A percentile compares a stretch with the other conserved stretches of the same genome.
Conservation (phyloP, 2,797 vertebrate genomes). For the Spondyliosoma cantharus region DNA sequence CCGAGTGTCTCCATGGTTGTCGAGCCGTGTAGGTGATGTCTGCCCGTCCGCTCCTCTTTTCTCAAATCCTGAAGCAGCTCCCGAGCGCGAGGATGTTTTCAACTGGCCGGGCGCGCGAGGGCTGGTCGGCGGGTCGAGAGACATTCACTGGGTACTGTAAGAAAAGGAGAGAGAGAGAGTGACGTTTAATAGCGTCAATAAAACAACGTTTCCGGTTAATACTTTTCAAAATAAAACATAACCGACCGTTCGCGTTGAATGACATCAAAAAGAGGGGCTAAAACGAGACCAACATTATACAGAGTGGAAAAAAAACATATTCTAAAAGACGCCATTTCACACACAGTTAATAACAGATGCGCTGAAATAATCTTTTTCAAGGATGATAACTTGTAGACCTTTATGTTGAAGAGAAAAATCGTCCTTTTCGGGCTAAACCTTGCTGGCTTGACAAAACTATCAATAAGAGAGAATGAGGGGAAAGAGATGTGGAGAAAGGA, state of each 20-base stretch:
- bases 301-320: accelerated
- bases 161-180: conserved; percentile 48
- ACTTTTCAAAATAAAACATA: conserved; percentile 55
- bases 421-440: accelerated
- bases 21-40: conserved; percentile 36
- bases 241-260: background rate
- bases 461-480: background rate
- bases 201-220: background rate
- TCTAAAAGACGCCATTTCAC: accelerated
- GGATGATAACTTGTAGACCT: background rate
- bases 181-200: conserved; percentile 14
- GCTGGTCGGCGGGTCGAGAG: conserved; percentile 50
- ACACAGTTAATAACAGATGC: accelerated
- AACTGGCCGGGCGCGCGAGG: conserved; percentile 27
- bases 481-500: background rate
- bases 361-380: accelerated
- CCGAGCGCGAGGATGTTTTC: conserved; percentile 47
- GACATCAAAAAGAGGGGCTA: accelerated
- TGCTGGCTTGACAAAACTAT: conserved; percentile 23
- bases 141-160: background rate
- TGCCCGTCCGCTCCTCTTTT: conserved; percentile 58
- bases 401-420: conserved; percentile 29
- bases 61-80: conserved; percentile 57
- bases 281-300: background rate
- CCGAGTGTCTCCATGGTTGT: conserved; percentile 73